These are phyloP conservation scores for Tachuris rubrigastra DNA, from an alignment of 2,113 vertebrate species.

Conservation along the genomic window DNA sequence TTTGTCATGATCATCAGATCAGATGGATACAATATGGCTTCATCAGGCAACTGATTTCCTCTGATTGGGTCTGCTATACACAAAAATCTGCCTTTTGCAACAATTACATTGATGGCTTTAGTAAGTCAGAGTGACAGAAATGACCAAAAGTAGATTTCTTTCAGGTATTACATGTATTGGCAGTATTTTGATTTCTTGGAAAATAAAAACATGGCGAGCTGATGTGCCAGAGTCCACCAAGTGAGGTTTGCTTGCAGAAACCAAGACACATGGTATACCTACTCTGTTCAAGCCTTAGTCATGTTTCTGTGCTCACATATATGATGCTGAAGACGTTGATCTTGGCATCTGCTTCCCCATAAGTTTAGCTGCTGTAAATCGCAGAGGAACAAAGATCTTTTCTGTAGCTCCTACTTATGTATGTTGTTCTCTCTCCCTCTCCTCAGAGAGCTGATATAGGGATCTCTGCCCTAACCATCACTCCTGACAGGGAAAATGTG, in stretches of 20 bases:
- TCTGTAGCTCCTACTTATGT: not conserved
- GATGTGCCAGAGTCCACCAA: not conserved
- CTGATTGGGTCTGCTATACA: not conserved
- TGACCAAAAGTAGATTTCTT: not conserved
- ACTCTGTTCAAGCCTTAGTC: not conserved
- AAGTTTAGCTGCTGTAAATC: not conserved
- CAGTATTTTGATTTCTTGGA: constrained; percentile 6
- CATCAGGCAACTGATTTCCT: not conserved
- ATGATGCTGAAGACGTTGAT: not conserved
- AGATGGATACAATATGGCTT: not conserved
- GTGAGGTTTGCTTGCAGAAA: not conserved
- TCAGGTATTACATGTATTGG: not conserved
- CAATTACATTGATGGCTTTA: not conserved
- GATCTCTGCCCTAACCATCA: constrained; percentile 96
- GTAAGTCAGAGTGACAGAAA: not conserved
- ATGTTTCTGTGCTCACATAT: not conserved
- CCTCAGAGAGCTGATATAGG: constrained; percentile 93
- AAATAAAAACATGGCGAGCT: not conserved
- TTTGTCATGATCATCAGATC: not conserved
- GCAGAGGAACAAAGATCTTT: not conserved
- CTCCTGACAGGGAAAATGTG: constrained; percentile 93
- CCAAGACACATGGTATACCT: not conserved
- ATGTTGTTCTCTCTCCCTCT: not conserved
- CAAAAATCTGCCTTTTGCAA: not conserved
- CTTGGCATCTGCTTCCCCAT: not conserved